These are phyloP conservation scores for Cervus canadensis DNA, from an alignment of 2,113 vertebrate species.

Conservation along the genomic window DNA sequence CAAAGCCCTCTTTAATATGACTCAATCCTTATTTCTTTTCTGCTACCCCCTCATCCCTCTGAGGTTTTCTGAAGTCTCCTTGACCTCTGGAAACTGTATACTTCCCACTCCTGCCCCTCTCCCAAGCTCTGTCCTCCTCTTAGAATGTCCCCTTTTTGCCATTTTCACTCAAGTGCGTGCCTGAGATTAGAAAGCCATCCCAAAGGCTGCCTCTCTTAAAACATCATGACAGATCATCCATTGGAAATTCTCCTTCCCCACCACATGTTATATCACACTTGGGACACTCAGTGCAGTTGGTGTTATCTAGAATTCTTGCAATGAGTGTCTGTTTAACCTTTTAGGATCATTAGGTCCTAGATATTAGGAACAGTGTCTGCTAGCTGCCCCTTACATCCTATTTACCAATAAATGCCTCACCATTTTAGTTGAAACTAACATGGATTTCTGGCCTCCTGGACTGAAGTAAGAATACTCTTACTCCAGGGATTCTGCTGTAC, in stretches of 20 bases:
- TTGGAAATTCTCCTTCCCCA: not conserved
- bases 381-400: not conserved
- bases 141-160: not conserved
- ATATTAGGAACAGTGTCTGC: accelerated
- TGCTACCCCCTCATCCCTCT: not conserved
- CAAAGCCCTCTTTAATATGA: not conserved
- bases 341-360: not conserved
- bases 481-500: not conserved
- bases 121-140: not conserved
- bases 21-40: not conserved
- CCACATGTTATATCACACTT: not conserved
- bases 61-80: not conserved
- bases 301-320: not conserved
- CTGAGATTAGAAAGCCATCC: accelerated
- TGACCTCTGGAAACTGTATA: not conserved
- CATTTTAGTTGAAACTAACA: not conserved
- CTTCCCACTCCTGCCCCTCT: not conserved
- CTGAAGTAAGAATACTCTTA: not conserved
- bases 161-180: not conserved
- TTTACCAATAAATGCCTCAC: not conserved
- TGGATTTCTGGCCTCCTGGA: not conserved
- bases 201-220: not conserved
- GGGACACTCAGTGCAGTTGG: not conserved
- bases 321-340: not conserved
- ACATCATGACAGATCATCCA: not conserved